These are phyloP conservation scores for Leptobrachium ailaonicum DNA, from an alignment of 2,113 vertebrate genomes.

Conservation along the genomic window DNA sequence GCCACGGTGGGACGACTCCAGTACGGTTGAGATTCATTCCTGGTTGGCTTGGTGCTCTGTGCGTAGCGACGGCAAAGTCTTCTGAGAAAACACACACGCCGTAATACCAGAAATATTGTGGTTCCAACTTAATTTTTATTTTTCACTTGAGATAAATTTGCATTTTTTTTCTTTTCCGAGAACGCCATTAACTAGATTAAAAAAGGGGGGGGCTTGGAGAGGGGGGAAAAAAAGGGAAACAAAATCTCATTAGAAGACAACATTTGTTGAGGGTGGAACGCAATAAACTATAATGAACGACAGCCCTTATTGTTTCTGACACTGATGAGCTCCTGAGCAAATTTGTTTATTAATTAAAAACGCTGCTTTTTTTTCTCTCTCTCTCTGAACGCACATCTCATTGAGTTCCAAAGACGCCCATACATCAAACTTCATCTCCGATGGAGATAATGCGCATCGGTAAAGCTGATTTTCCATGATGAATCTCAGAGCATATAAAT, in stretches of 20 bases:
- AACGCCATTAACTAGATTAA: constrained; percentile 96
- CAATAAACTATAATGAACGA: constrained; percentile 99
- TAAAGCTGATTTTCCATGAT: constrained; percentile 99
- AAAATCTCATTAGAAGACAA: constrained; percentile 98
- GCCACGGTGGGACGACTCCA: not conserved
- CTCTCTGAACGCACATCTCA: constrained; percentile 78
- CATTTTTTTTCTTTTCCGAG: constrained; percentile 81
- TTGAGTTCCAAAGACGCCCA: constrained; percentile 95
- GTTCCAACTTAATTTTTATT: constrained; percentile 32
- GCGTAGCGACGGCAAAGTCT: not conserved
- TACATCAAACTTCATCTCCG: constrained; percentile 99
- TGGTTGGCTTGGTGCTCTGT: not conserved
- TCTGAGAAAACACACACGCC: constrained; percentile 1
- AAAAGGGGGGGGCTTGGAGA: constrained; percentile 53
- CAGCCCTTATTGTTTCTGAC: constrained; percentile 96
- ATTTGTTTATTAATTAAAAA: constrained; percentile 99
- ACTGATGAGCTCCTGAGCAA: constrained; percentile 99
- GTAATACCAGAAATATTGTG: constrained; percentile 15
- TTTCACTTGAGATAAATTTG: constrained; percentile 63
- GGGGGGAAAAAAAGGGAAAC: constrained; percentile 81
- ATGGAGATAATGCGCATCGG: constrained; percentile 99
- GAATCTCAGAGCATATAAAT: constrained; percentile 99
- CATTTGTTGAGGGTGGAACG: constrained; percentile 96
- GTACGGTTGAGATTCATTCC: not conserved
- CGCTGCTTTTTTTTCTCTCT: constrained; percentile 74